Evolutionary conservation across 1,140 invertebrate genomes (phyloP), one percentile per base, ranked within the genome.

Genomic region (Drosophila bipectinata): DNA sequence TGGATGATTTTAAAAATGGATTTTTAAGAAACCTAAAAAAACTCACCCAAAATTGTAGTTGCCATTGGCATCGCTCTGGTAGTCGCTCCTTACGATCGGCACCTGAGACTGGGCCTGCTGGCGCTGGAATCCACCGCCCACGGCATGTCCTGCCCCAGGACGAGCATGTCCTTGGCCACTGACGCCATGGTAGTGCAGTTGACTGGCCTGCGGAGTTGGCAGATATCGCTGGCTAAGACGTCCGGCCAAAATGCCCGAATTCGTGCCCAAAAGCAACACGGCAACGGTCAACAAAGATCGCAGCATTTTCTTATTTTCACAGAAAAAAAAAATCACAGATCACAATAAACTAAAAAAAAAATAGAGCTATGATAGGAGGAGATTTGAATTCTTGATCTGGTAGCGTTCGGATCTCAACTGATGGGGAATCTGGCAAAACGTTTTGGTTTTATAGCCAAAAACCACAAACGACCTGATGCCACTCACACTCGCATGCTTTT

Each of bases 11-110:
- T 1, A 18, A 18, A 18, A 21, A 21, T 3, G 3, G 21, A 21
- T 3, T 21, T 21, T 18, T 18, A 18, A 18, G 1, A 18, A 18
- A 18, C 6, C 26, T 15, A 15, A 34, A 10, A 10, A 10, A 21
- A 92, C 92, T 93, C 73, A 94, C 93, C 93, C 93, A 72, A 94
- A 94, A 91, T 93, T 94, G 75, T 94, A 94, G 83, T 92, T 93
- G 69, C 93, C 93, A 61, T 93, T 92, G 60, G 93, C 92, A 61
- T 93, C 92, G 45, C 92, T 92, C 48, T 80, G 90, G 52, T 93
- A 93, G 59, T 93, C 93, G 71, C 93, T 93, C 76, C 94, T 93
- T 51, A 94, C 92, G 24, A 94, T 92, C n/a, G 93, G 82, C 5
- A 93, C 89, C 26, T 92, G 92, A 1, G 92, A 51, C 54, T 80